phyloP scores from a whole-genome alignment of 2,888 invertebrate genomes.

The Habrosyne pyritoides region DNA sequence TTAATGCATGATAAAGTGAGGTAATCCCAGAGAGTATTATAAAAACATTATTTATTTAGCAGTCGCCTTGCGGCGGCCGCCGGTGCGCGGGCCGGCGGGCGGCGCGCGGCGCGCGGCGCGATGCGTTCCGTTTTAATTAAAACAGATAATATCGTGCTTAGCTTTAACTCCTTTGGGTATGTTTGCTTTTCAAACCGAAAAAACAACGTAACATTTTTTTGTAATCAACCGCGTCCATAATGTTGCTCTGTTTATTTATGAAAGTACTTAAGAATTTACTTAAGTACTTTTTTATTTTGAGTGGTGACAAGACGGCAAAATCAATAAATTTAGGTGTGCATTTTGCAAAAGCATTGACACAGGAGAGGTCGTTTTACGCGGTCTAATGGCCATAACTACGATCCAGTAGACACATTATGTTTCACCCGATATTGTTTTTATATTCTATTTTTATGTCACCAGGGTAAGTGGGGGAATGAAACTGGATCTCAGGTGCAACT shows the following conservation, averaged over 20 bases:
- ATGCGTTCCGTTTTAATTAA: neutral
- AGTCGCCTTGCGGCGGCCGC: neutral
- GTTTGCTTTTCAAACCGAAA: neutral
- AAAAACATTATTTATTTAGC: neutral
- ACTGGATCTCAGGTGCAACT: no score
- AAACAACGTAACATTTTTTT: neutral
- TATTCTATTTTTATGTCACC: no score
- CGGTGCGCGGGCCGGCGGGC: neutral
- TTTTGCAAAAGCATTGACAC: no score
- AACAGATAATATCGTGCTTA: constrained; percentile 2
- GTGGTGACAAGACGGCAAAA: no score
- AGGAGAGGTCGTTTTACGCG: no score
- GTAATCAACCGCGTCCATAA: neutral
- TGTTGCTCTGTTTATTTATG: neutral
- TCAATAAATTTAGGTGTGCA: no score
- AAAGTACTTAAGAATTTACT: no score
- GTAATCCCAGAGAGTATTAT: neutral
- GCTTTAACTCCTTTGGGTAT: constrained; percentile 1
- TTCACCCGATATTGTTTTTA: no score
- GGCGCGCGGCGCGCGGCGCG: neutral
- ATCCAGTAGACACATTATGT: no score
- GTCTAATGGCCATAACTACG: no score
- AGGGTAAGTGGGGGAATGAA: no score
- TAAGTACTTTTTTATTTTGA: no score
- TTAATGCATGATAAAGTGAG: neutral